Evolutionary conservation across 2,113 vertebrate species (phyloP), one percentile per base, ranked within the genome.

Genomic region (Scatophagus argus): DNA sequence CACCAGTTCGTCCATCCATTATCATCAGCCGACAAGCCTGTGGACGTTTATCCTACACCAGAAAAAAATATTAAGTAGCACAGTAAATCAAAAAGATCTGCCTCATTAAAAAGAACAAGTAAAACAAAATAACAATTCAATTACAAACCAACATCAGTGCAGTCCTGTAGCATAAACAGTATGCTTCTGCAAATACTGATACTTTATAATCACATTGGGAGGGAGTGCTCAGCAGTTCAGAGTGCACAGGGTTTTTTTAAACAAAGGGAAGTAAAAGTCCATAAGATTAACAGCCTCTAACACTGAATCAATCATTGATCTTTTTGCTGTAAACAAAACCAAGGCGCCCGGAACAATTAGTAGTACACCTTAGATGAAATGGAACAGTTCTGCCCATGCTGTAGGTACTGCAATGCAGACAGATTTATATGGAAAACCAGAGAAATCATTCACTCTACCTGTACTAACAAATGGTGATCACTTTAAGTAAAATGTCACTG

Each of bases 1-100:
- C 95, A 96, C 94, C 94, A 93, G 93, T 90, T 94, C 86, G 74
- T 55, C 79, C 76, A 58, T 80, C 74, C 49, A 54, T 79, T 77
- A 73, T 83, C 74, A 63, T 80, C 81, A 66, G 72, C 66, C 66
- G 77, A 86, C 38, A 59, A 68, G 77, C 29, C 60, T 61, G 59
- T 87, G 76, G 44, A 83, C 70, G 54, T 71, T 76, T 71, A 83
- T 61, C 85, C 49, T n/a, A 77, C 74, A 88, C 34, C 65, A 83
- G 73, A 71, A 74, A 59, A 44, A 66, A 73, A 74, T 62, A 85
- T 51, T 61, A 56, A 77, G 73, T 82, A 84, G 69, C 81, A 87
- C 74, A 79, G 77, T 19, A 60, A 84, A 77, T 73, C 3, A 58
- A 62, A 34, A 73, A 49, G 32, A 58, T 49, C 17, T 44, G 56